Conservation (phyloP, 2,888 invertebrate species). For the Strigamia transsilvanica region DNA sequence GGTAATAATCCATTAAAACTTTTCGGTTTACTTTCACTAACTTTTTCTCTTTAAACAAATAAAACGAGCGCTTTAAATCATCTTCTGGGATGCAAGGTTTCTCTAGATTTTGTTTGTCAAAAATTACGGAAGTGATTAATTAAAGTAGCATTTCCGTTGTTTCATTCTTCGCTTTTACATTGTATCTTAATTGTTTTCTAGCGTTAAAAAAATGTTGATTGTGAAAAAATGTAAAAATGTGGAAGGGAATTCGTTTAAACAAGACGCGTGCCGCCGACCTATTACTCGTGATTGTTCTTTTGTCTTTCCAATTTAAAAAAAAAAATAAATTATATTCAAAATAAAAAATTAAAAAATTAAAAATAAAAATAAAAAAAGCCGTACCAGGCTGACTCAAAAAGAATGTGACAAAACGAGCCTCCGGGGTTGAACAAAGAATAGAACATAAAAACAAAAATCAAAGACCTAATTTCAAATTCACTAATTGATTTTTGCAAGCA, state of each 20-base stretch:
- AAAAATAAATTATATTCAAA: not conserved
- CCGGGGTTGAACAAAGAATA: not conserved
- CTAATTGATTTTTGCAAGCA: not conserved
- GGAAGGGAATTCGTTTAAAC: not conserved
- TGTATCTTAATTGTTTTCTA: not conserved
- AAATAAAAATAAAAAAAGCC: not conserved
- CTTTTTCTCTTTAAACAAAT: too few species aligned
- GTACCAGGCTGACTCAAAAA: not conserved
- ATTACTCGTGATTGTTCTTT: slow-evolving; percentile 1
- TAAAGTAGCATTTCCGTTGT: too few species aligned
- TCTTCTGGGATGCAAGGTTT: too few species aligned
- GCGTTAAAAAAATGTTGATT: not conserved
- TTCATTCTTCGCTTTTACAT: not conserved
- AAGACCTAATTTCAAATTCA: not conserved
- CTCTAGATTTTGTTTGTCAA: not conserved
- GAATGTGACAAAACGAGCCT: not conserved
- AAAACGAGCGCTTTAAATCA: too few species aligned
- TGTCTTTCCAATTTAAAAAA: not conserved
- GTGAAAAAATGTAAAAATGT: not conserved
- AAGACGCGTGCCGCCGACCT: slow-evolving; percentile 15
- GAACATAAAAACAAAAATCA: not conserved
- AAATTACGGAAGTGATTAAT: not conserved
- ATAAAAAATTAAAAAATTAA: too few species aligned
- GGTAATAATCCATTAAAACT: not conserved
- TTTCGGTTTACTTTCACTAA: not conserved